Base-by-base conservation (phyloP, 2,113 vertebrate genomes). In the Halcyon malimbica region DNA sequence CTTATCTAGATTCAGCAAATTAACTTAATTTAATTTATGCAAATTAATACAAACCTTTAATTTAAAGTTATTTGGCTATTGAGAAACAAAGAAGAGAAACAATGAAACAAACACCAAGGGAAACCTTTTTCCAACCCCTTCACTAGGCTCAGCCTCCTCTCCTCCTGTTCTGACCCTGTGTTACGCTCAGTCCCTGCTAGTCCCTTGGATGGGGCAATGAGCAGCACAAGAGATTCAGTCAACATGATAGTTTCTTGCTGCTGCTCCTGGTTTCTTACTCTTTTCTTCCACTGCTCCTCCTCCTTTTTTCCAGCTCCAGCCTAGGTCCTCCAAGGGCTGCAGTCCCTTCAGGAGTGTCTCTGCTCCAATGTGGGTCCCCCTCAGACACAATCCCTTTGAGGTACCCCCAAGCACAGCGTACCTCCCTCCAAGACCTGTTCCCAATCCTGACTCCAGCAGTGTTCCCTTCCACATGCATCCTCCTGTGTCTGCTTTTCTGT, bases 71-170 rank as follows among this genome's bases (percentile, higher is more conserved):
- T 65, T 94, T 86, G 44, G 9, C 31, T 70, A 19, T 21, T 90
- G 68, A 57, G 76, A 86, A 92, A 79, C n/a, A 51, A 63, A 39
- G 9, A 79, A 57, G 11, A 90, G 37, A 92, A 90, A 73, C 28
- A 57, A 5, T 53, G 41, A 56, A 39, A 46, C 16, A 28, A 70
- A 50, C 13, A 18, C 15, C 0, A 0, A 62, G 37, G n/a, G 31
- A 81, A 92, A 10, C 5, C 10, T 3, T 19, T 73, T 94, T 80
- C 44, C 50, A 86, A 3, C 29, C 15, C 9, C 41, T 83, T 88
- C 25, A 16, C 48, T 44, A 48, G 24, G 33, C 23, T 83, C 35
- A 76, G 29, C 29, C 31, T 91, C 9, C 50, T 86, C 23, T 88
- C 19, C n/a, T 87, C 19, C n/a, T 87, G 28, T 60, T 79, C 59